Conservation (phyloP, 2,113 vertebrate genomes). For the Tringa solitaria region DNA sequence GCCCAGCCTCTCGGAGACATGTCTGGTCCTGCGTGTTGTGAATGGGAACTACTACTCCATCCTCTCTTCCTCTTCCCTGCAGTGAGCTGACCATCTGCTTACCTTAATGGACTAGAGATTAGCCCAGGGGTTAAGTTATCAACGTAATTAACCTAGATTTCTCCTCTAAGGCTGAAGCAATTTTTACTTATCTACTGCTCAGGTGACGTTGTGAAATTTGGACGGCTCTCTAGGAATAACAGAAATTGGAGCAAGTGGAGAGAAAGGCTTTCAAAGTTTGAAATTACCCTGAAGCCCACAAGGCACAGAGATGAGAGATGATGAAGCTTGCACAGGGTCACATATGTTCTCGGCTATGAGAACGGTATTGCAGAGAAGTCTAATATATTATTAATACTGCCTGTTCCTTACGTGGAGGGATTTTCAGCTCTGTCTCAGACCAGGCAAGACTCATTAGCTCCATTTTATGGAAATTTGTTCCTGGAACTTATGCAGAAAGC, state of each 20-base stretch:
- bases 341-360: background rate
- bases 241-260: background rate
- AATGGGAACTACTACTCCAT: slow-evolving; percentile 23
- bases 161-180: background rate
- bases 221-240: background rate
- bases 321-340: background rate
- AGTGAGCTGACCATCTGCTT: slow-evolving; percentile 65
- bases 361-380: background rate
- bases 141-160: slow-evolving; percentile 69
- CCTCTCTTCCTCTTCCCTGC: slow-evolving; percentile 38
- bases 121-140: slow-evolving; percentile 54
- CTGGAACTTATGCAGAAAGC: background rate
- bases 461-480: background rate
- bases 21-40: background rate
- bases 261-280: background rate
- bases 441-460: background rate
- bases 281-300: background rate
- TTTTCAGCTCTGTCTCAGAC: background rate
- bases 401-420: background rate
- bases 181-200: slow-evolving; percentile 34
- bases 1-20: background rate
- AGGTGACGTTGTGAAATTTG: slow-evolving; percentile 7
- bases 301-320: background rate
- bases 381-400: slow-evolving; percentile 38
- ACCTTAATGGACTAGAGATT: slow-evolving; percentile 59